Percentiles rank a stretch among this genome's conserved stretches.
Conservation (phyloP, 2,113 vertebrate genomes). For the Hemicordylus capensis region DNA sequence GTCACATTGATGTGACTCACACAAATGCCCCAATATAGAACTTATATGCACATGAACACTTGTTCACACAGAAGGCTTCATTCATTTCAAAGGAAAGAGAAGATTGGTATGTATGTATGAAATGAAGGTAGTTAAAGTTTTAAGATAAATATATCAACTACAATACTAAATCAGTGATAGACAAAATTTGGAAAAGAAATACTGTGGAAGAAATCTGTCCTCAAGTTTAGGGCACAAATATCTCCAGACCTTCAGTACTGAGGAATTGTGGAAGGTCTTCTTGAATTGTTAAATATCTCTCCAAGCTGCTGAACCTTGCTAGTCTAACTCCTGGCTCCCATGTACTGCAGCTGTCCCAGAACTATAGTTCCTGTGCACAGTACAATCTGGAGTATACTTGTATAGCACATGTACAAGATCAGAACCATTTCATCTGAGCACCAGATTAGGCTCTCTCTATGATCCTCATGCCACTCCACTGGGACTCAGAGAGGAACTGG, state of each 20-base stretch:
- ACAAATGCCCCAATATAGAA: neutral
- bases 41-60: neutral
- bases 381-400: neutral
- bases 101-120: neutral
- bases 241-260: neutral
- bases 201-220: neutral
- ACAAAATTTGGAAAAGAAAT: neutral
- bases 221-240: neutral
- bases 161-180: neutral
- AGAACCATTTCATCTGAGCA: neutral
- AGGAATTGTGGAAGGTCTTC: neutral
- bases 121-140: neutral
- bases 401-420: neutral
- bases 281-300: neutral
- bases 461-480: neutral
- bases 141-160: neutral
- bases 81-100: neutral
- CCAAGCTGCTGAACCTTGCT: neutral
- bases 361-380: neutral
- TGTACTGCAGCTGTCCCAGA: neutral
- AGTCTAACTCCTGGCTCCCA: neutral
- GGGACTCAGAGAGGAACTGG: neutral
- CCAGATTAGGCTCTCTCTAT: neutral
- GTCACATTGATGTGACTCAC: neutral
- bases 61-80: neutral